Percentiles rank a stretch among this genome's conserved stretches.
Evolutionary conservation across 2,888 invertebrate genomes (phyloP).

Genomic region (Drosophila prostipennis): DNA sequence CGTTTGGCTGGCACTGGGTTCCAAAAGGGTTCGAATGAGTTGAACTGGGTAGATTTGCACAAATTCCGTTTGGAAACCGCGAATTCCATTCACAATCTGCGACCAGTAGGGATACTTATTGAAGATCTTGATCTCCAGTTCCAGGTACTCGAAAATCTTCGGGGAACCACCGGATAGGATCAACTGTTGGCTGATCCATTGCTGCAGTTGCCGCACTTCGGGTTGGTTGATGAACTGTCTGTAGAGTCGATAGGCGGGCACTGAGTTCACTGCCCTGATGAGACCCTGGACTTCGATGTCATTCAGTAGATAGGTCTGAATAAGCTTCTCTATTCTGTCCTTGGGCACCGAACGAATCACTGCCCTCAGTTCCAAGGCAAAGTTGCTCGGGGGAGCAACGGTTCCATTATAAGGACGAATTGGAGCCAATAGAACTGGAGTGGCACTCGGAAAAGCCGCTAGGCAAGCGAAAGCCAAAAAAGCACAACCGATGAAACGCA

Average conservation of each 20-base stretch:
- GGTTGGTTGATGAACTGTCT: conserved; percentile 74
- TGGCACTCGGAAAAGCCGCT: conserved; percentile 18
- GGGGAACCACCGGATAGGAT: conserved; percentile 60
- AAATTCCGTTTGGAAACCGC: conserved; percentile 76
- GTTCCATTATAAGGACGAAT: conserved; percentile 1
- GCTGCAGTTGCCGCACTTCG: conserved; percentile 68
- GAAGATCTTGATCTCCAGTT: conserved; percentile 71
- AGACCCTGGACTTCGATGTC: conserved; percentile 79
- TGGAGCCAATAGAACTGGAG: conserved; percentile 7
- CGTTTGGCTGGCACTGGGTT: conserved; percentile 61
- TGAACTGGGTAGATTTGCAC: conserved; percentile 61
- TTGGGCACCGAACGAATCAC: conserved; percentile 64
- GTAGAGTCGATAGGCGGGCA: conserved; percentile 57
- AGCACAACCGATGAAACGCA: conserved; percentile 41
- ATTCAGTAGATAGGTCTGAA: conserved; percentile 73
- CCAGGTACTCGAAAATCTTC: conserved; percentile 69
- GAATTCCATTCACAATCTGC: conserved; percentile 69
- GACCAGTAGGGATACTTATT: conserved; percentile 70
- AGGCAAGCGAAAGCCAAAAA: conserved; percentile 49
- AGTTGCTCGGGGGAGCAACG: conserved; percentile 35
- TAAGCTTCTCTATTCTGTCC: conserved; percentile 58
- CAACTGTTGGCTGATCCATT: conserved; percentile 74
- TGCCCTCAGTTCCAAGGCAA: conserved; percentile 59
- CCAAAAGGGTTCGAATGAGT: conserved; percentile 64
- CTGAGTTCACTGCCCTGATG: conserved; percentile 73